Evolutionary conservation across 2,888 invertebrate genomes (phyloP).

Genomic region (Troides oblongomaculatus): DNA sequence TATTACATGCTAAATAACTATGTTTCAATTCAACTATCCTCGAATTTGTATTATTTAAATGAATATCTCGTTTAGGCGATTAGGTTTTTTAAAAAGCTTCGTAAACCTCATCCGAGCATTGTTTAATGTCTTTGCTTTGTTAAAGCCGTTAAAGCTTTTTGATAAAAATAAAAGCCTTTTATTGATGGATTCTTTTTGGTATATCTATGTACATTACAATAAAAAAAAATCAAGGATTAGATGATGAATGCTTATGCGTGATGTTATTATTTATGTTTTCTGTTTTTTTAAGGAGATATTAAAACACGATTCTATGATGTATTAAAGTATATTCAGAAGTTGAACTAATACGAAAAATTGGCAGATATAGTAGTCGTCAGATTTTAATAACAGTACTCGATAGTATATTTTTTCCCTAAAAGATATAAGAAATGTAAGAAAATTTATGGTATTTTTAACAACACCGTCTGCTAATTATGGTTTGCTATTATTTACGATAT

Average conservation of each 20-base stretch:
- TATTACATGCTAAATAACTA: no score
- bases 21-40: no score
- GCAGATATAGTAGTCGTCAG: not conserved
- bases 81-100: slow-evolving; percentile 17
- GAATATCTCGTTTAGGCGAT: not conserved
- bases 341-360: not conserved
- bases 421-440: no score
- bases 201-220: not conserved
- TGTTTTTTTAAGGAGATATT: no score
- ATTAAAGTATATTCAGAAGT: not conserved
- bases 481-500: no score
- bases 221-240: not conserved
- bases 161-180: slow-evolving; percentile 24
- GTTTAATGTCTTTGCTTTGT: slow-evolving; percentile 4
- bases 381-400: no score
- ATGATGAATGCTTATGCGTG: not conserved
- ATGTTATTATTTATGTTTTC: not conserved
- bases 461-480: no score
- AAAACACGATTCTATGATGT: not conserved
- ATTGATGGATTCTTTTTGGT: not conserved
- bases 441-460: no score
- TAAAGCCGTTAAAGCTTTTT: slow-evolving; percentile 11
- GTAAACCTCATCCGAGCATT: slow-evolving; percentile 7
- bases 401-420: no score
- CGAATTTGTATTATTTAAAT: not conserved